These are phyloP conservation scores for Penaeus monodon DNA, from an alignment of 2,888 invertebrate species.

Conservation along the genomic window DNA sequence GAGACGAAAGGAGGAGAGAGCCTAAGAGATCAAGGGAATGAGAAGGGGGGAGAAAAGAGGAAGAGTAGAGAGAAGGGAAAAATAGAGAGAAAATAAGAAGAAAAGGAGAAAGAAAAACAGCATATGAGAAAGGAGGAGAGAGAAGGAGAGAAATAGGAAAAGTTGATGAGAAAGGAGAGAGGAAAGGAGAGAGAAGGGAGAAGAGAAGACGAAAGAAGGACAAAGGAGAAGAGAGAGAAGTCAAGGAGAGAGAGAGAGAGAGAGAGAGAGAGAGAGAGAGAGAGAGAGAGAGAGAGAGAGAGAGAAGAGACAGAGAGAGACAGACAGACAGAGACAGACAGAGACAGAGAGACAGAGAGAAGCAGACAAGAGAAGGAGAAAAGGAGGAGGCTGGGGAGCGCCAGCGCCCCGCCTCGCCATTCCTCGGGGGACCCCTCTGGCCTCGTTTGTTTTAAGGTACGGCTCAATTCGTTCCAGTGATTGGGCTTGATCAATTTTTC, in stretches of 20 bases:
- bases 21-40: too few species aligned
- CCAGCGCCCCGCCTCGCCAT: constrained; percentile 19
- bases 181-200: background rate
- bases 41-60: too few species aligned
- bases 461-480: constrained; percentile 65
- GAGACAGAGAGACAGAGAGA: background rate
- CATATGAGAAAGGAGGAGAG: too few species aligned
- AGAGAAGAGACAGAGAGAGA: constrained; percentile 10
- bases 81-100: background rate
- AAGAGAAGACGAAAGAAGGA: background rate
- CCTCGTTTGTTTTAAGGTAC: constrained; percentile 63
- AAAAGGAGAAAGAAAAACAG: background rate
- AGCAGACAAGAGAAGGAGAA: constrained; percentile 7
- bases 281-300: constrained; percentile 7
- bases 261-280: background rate
- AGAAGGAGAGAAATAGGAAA: too few species aligned
- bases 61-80: too few species aligned
- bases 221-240: background rate
- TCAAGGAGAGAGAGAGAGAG: background rate
- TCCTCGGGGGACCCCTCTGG: constrained; percentile 29
- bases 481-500: constrained; percentile 65
- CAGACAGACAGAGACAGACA: background rate
- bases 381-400: background rate
- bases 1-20: too few species aligned
- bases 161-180: background rate